A percentile compares a stretch with the other conserved stretches of the same genome.
Conservation (phyloP, 2,797 vertebrate species). For the Etheostoma nigrum region DNA sequence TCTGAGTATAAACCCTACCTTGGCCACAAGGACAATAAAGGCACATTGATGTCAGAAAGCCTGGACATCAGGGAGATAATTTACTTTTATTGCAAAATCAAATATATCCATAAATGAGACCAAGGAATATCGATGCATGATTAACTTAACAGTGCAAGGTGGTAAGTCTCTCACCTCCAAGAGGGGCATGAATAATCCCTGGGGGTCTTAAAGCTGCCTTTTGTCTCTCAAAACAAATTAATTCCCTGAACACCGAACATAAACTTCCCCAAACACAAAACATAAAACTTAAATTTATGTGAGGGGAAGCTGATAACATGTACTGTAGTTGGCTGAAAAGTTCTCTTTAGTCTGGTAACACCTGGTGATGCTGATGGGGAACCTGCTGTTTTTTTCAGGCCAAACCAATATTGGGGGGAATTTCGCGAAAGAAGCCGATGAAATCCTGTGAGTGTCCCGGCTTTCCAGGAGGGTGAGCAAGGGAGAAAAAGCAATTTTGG, state of each 20-base stretch:
- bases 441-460: conserved; percentile 49
- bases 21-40: conserved; percentile 8
- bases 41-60: conserved; percentile 55
- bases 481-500: conserved; percentile 74
- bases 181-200: conserved; percentile 55
- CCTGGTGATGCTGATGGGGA: conserved; percentile 26
- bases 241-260: conserved; percentile 52
- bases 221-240: conserved; percentile 52
- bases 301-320: conserved; percentile 30
- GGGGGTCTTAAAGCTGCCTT: conserved; percentile 60
- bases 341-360: conserved; percentile 29
- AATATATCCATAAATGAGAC: conserved; percentile 77
- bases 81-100: conserved; percentile 77
- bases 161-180: conserved; percentile 56
- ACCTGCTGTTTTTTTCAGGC: conserved; percentile 55
- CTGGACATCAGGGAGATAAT: conserved; percentile 62
- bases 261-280: conserved; percentile 42
- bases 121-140: conserved; percentile 76
- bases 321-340: conserved; percentile 21
- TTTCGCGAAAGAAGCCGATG: conserved; percentile 53
- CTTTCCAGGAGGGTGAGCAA: conserved; percentile 48
- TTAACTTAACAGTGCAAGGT: conserved; percentile 70
- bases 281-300: conserved; percentile 53
- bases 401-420: conserved; percentile 56
- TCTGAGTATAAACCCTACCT: conserved; percentile 19